A percentile compares a stretch with the other conserved stretches of the same genome.
These are phyloP conservation scores for Chymomyza costata DNA, from an alignment of 1,140 invertebrate species.

Conservation along the genomic window DNA sequence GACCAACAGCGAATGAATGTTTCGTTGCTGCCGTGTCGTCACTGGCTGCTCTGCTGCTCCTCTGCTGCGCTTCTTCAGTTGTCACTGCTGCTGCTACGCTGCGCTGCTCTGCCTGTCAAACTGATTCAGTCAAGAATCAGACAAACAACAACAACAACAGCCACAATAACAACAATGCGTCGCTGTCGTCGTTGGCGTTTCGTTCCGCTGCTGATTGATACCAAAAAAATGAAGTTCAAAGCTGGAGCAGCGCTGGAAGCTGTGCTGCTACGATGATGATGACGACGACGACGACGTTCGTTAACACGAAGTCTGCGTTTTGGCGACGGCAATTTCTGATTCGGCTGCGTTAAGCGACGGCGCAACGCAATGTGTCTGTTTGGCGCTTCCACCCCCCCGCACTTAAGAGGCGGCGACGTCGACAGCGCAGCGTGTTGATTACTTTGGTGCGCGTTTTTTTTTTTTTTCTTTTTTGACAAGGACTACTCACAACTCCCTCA, in stretches of 20 bases:
- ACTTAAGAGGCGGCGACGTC: too few species aligned
- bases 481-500: constrained; percentile 6
- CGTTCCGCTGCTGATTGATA: constrained; percentile 54
- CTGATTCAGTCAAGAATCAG: constrained; percentile 55
- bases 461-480: constrained; percentile 7
- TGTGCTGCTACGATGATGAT: constrained; percentile 43
- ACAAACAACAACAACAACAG: constrained; percentile 31
- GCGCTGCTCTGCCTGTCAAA: constrained; percentile 45
- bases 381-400: constrained; percentile 34
- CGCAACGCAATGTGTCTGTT: constrained; percentile 42
- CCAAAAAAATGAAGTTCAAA: constrained; percentile 70
- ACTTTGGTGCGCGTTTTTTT: constrained; percentile 33
- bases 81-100: constrained; percentile 11
- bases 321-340: constrained; percentile 71
- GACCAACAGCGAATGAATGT: constrained; percentile 74
- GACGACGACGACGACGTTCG: constrained; percentile 37
- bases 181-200: constrained; percentile 19
- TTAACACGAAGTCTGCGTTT: constrained; percentile 61
- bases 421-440: constrained; percentile 50
- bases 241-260: constrained; percentile 34
- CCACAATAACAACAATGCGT: constrained; percentile 10
- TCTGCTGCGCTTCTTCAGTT: constrained; percentile 26
- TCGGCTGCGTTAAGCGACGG: constrained; percentile 68
- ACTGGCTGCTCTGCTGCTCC: constrained; percentile 44
- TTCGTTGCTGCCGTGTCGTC: constrained; percentile 60